Conservation (phyloP, 2,113 vertebrate genomes). For the Tenrec ecaudatus region DNA sequence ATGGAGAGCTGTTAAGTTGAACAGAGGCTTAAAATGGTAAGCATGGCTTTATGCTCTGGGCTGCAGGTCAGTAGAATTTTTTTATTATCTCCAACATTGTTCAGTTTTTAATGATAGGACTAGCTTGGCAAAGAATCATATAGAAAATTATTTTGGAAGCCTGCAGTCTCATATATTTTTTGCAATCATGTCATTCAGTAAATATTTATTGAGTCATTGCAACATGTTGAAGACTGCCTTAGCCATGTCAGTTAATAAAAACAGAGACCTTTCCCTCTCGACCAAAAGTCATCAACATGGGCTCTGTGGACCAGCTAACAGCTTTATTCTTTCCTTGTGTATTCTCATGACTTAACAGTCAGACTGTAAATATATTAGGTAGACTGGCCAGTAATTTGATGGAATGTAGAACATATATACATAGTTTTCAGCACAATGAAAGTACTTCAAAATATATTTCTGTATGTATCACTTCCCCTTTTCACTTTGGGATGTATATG, state of each 20-base stretch:
- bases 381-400: background rate
- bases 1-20: background rate
- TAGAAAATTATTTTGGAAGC: background rate
- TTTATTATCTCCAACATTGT: background rate
- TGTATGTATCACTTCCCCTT: background rate
- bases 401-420: background rate
- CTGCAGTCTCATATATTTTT: background rate
- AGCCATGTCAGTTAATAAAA: background rate
- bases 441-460: background rate
- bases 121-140: background rate
- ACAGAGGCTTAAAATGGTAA: background rate
- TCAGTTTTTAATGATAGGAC: background rate
- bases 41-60: background rate
- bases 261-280: background rate
- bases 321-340: background rate
- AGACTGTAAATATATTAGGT: background rate
- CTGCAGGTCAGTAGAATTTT: background rate
- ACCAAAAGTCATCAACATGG: background rate
- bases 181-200: background rate
- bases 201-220: background rate
- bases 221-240: background rate
- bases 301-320: background rate
- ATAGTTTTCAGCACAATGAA: background rate
- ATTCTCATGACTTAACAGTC: background rate
- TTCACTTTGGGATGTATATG: background rate